A percentile compares a stretch with the other conserved stretches of the same genome.
Evolutionary conservation across 37 sponge, comb jelly and placozoan genomes (phyloP).

Genomic region (Axinella damicornis): DNA sequence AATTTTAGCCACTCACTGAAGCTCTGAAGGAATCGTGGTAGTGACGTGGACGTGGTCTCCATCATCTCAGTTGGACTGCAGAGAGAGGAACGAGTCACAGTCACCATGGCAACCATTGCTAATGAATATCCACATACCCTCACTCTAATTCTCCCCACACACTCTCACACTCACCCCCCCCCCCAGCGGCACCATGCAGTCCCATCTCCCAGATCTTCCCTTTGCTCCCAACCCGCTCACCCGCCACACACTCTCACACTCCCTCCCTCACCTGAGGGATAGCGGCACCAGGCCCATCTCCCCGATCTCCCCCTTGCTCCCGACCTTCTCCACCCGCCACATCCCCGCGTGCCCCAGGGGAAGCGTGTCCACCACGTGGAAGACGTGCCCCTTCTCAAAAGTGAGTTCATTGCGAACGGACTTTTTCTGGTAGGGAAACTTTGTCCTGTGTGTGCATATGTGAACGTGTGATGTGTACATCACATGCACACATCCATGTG

Average conservation of each 20-base stretch:
- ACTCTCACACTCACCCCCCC: background rate
- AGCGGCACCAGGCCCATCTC: slow-evolving; percentile 5
- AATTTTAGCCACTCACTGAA: no score
- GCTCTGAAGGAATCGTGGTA: no score
- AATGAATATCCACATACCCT: no score
- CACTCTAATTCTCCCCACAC: background rate
- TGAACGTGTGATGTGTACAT: background rate
- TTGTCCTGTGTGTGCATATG: no score
- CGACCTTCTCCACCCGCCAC: no score
- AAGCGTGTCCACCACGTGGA: slow-evolving; percentile 46
- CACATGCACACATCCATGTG: no score
- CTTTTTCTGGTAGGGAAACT: slow-evolving; percentile 1
- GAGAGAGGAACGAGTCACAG: no score
- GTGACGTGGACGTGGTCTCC: no score
- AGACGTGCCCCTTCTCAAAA: slow-evolving; percentile 47
- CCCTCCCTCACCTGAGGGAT: background rate
- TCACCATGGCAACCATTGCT: no score
- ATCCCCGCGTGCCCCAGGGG: background rate
- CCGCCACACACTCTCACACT: background rate
- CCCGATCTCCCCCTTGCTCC: slow-evolving; percentile 6
- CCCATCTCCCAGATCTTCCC: slow-evolving; percentile 6
- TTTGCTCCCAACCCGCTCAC: slow-evolving; percentile 7
- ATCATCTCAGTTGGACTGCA: no score
- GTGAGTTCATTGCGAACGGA: background rate
- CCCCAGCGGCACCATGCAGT: background rate